Base-by-base conservation (phyloP, 1,140 invertebrate species). In the Bombyx mandarina region DNA sequence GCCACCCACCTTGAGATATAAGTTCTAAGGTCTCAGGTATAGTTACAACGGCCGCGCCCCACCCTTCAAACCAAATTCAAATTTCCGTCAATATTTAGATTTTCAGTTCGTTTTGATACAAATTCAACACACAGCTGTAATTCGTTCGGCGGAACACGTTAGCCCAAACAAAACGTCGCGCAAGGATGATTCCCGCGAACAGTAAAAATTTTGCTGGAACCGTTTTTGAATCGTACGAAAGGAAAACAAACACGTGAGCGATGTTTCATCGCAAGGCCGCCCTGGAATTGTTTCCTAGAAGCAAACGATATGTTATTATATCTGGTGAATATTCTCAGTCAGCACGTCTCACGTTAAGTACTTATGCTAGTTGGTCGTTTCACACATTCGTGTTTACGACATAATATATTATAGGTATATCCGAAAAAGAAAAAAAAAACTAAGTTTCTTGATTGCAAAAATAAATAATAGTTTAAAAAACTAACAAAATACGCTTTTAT, bases 181-280 rank as follows among this genome's bases (percentile, higher is more conserved):
- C 53, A 63, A 54, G 59, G 61, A 67, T 57, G 70, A 71, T 83
- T 79, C 72, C 69, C 61, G 68, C 58, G 73, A 81, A 77, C 67
- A 75, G 70, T 79, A 71, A 82, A 18, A 83, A 77, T 71, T 79
- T 76, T 71, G 80, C 79, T 71, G 73, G 64, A 76, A 78, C 78
- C 73, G 66, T 77, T 79, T 81, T 80, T 77, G 76, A 75, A 81
- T 77, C 76, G 73, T 75, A 76, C 59, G 69, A 75, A 82, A 78
- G 71, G 70, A 79, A 84, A 82, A 82, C 73, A 84, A 84, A 84
- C 77, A 79, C 75, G 70, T 60, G 69, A 67, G 59, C 65, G 69
- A 78, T 77, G 79, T 79, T 80, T 79, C 72, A 80, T 74, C 61
- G 69, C 79, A 82, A 79, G 77, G 76, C 74, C 75, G 69, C 63